A percentile compares a stretch with the other conserved stretches of the same genome.
These are phyloP conservation scores for Diploscapter pachys DNA, from an alignment of 1,140 invertebrate species.

Conservation along the genomic window DNA sequence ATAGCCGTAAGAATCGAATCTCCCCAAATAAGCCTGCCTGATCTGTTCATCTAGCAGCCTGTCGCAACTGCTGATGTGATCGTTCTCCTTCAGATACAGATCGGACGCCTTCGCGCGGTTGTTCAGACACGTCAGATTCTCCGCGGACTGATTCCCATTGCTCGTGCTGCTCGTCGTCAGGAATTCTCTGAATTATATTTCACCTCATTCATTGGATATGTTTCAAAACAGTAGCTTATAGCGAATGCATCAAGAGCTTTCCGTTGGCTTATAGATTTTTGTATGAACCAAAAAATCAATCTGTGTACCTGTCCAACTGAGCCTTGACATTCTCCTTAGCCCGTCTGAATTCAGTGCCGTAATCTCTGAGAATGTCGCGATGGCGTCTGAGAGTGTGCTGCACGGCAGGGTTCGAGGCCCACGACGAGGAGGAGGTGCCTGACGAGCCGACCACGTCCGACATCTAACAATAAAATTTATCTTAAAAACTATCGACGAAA, in stretches of 20 bases:
- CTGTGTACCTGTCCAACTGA: constrained; percentile 68
- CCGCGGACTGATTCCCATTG: not conserved
- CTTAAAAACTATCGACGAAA: not conserved
- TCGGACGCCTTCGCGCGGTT: constrained; percentile 78
- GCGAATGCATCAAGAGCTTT: not conserved
- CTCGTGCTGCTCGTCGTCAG: constrained; percentile 13
- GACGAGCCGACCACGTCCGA: constrained; percentile 64
- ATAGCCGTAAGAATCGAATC: constrained; percentile 22
- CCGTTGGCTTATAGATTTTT: constrained; percentile 34
- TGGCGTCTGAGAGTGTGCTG: constrained; percentile 88
- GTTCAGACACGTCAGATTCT: constrained; percentile 65
- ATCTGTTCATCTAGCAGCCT: constrained; percentile 41
- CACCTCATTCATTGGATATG: not conserved
- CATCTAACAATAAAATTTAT: constrained; percentile 65
- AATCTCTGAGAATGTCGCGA: constrained; percentile 87
- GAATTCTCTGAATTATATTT: constrained; percentile 22
- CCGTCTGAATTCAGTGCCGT: constrained; percentile 86
- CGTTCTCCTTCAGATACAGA: constrained; percentile 74
- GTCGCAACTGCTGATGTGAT: constrained; percentile 36
- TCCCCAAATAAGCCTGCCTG: constrained; percentile 15
- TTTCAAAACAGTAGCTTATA: no score
- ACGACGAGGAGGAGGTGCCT: constrained; percentile 13
- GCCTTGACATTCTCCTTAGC: constrained; percentile 81
- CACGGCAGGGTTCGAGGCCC: constrained; percentile 66
- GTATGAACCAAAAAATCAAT: constrained; percentile 70